Evolutionary conservation across 2,797 vertebrate species (phyloP), one percentile per base, ranked within the genome.

Genomic region (Bufotes viridis): DNA sequence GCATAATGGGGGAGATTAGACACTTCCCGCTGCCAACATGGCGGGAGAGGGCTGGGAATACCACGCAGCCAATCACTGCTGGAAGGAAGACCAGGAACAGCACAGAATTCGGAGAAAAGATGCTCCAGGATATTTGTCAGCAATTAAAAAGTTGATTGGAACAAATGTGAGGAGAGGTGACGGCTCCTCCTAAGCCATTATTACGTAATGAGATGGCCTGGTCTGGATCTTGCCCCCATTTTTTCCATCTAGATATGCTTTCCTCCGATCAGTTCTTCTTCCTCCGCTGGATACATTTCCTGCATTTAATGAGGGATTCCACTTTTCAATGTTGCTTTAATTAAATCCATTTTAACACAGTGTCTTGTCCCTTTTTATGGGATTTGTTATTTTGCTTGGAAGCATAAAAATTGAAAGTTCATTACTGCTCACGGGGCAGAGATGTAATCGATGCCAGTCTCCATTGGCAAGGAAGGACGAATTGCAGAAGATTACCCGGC

Each of bases 301-400:
- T 51, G 14, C 53, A 29, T 34, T 84, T 84, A 75, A 60, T 72
- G 15, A 58, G 13, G 55, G 22, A 49, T 34, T 79, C 34, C 12
- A 9, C 26, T 17, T 18, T 20, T 22, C 61, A 13, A 24, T 29
- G 17, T 7, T 17, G 15, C 84, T 69, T 67, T 85, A 78, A 85
- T 86, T 67, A 78, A 85, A 76, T 85, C 58, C 18, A 22, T 24
- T 87, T 92, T 69, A 90, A 90, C 87, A 91, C 74, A 9, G 51
- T 11, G 26, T 9, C 84, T 72, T 67, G 26, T 78, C 91, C 90
- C 0, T 91, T 93, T 92, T 90, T 92, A 55, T 8, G 7, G 3
- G 60, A 49, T 34, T 15, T 0, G 67, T 53, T 87, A 61, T 87
- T 87, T 82, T 65, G 78, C 85, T 57, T 87, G 22, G 57, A 75